Evolutionary conservation across 2,888 invertebrate genomes (phyloP).

Genomic region (Meiosimyza decipiens): DNA sequence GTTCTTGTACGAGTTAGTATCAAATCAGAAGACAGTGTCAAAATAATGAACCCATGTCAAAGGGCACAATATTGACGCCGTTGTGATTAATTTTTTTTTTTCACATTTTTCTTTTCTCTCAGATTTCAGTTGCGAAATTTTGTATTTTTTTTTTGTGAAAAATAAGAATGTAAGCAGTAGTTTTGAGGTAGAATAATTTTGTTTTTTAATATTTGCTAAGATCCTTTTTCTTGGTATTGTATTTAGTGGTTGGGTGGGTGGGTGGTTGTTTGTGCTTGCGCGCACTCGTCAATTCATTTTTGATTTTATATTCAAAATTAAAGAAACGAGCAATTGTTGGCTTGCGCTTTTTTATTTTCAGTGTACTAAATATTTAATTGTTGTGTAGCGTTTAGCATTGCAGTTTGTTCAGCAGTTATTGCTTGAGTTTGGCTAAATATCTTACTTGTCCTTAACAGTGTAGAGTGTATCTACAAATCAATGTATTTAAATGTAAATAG

Average conservation of each 20-base stretch:
- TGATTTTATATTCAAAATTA: constrained; percentile 37
- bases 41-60: constrained; percentile 66
- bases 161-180: constrained; percentile 41
- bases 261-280: constrained; percentile 9
- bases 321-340: constrained; percentile 24
- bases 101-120: neutral
- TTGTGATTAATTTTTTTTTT: constrained; percentile 40
- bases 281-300: constrained; percentile 34
- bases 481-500: constrained; percentile 15
- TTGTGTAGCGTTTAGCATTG: constrained; percentile 24
- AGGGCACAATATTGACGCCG: constrained; percentile 52
- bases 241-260: constrained; percentile 17
- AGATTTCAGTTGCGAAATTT: constrained; percentile 46
- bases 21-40: constrained; percentile 69
- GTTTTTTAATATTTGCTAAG: constrained; percentile 30
- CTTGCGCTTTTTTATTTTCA: neutral
- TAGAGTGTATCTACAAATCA: constrained; percentile 37
- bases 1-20: constrained; percentile 48
- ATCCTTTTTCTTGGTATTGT: constrained; percentile 39
- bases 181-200: constrained; percentile 46
- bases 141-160: constrained; percentile 50
- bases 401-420: constrained; percentile 8
- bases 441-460: constrained; percentile 17
- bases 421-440: constrained; percentile 5
- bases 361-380: constrained; percentile 16